A percentile compares a stretch with the other conserved stretches of the same genome.
Evolutionary conservation across 1,140 invertebrate species (phyloP).

Genomic region (Dolichoris vasculosae): DNA sequence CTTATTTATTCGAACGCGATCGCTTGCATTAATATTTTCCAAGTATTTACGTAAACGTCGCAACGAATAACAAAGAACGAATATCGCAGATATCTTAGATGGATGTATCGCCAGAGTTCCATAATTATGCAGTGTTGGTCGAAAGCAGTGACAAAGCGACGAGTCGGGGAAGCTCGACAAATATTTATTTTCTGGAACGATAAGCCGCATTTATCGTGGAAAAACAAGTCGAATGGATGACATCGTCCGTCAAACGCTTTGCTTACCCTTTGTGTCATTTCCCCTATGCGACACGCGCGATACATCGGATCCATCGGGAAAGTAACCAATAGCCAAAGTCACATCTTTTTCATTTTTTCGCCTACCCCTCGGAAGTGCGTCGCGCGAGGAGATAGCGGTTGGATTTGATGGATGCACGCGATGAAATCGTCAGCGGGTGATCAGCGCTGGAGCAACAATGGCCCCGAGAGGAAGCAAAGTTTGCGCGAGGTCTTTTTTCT

Average conservation of each 20-base stretch:
- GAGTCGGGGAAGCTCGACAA: neutral
- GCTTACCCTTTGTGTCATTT: constrained; percentile 2
- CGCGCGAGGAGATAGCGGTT: neutral
- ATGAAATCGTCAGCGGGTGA: neutral
- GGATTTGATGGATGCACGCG: constrained; percentile 23
- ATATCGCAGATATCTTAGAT: neutral
- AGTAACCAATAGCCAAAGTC: constrained; percentile 3
- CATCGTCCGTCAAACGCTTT: constrained; percentile 22
- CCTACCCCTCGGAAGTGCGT: neutral
- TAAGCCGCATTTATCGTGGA: neutral
- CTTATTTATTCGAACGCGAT: too few relatives aligned
- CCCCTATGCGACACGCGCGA: neutral
- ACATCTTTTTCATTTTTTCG: neutral
- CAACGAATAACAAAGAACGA: too few relatives aligned
- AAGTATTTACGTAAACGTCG: too few relatives aligned
- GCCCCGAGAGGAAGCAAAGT: neutral
- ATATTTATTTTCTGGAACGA: neutral
- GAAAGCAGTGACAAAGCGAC: neutral
- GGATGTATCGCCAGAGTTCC: neutral
- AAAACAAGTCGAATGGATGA: constrained; percentile 30
- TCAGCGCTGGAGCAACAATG: neutral
- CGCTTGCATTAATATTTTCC: too few relatives aligned
- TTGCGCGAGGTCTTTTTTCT: neutral
- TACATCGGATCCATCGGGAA: neutral
- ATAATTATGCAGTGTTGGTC: neutral